A percentile compares a stretch with the other conserved stretches of the same genome.
Conservation (phyloP, 30 jellyfish, hydroid and myxozoan genomes). For the Cassiopea andromeda region DNA sequence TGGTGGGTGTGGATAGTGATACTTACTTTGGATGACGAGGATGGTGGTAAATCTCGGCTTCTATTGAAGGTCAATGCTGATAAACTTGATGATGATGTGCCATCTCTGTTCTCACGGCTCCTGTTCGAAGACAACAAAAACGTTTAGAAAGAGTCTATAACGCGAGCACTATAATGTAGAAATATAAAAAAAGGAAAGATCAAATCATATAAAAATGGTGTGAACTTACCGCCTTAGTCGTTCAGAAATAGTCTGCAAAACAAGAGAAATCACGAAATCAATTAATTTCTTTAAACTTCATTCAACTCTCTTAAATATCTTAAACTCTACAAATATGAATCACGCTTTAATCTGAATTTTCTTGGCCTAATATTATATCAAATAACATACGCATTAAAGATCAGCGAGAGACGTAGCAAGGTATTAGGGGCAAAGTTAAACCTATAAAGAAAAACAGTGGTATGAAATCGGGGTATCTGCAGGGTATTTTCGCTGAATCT, state of each 20-base stretch:
- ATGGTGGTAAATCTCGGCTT: constrained; percentile 30
- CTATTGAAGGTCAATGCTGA: constrained; percentile 27
- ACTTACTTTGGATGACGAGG: constrained; percentile 34
- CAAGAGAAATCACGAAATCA: not conserved
- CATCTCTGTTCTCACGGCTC: constrained; percentile 73
- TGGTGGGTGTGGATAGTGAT: not conserved
- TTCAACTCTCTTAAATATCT: too few species aligned
- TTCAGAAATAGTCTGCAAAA: constrained; percentile 83
- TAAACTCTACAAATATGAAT: too few species aligned
- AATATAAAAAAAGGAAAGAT: not conserved
- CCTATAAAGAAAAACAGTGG: too few species aligned
- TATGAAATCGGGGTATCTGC: too few species aligned
- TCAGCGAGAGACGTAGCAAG: too few species aligned
- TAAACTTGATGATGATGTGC: constrained; percentile 29
- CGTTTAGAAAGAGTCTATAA: not conserved
- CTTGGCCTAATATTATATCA: too few species aligned
- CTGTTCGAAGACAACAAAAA: not conserved
- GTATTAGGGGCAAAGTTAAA: too few species aligned
- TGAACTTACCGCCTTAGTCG: constrained; percentile 63
- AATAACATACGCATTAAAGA: too few species aligned
- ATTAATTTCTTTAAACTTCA: too few species aligned
- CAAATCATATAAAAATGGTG: too few species aligned
- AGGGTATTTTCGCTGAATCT: too few species aligned
- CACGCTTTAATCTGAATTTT: too few species aligned
- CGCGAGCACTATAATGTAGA: not conserved